Evolutionary conservation across 2,797 vertebrate species (phyloP).

Genomic region (Chloroceryle amazona): DNA sequence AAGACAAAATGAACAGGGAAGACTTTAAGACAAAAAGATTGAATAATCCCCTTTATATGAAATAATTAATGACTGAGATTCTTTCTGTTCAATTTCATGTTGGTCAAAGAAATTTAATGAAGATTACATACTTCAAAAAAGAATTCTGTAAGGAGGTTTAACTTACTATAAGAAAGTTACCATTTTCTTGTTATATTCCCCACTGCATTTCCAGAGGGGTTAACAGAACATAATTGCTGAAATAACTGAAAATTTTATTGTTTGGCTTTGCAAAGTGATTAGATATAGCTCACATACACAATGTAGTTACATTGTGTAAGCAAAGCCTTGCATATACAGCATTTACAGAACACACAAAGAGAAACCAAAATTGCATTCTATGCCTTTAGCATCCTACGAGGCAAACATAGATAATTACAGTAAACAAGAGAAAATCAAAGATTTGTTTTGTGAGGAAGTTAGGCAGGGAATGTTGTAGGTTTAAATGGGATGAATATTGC

Average conservation of each 20-base stretch:
- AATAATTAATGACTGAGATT: neutral
- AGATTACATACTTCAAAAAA: neutral
- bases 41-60: neutral
- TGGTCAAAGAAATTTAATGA: slow-evolving; percentile 22
- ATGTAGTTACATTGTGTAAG: neutral
- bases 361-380: neutral
- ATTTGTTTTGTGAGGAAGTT: neutral
- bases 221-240: neutral
- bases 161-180: neutral
- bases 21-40: neutral
- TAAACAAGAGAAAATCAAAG: neutral
- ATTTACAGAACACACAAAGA: neutral
- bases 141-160: neutral
- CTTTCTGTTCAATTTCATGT: slow-evolving; percentile 4
- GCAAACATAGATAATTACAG: neutral
- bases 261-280: neutral
- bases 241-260: neutral
- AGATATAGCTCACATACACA: neutral
- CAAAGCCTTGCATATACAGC: neutral
- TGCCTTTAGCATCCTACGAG: neutral
- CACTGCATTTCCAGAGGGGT: neutral
- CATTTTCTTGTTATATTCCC: neutral
- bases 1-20: slow-evolving; percentile 8
- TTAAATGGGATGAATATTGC: neutral
- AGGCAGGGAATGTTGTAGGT: neutral